Base-by-base conservation (phyloP, 2,888 invertebrate genomes). In the Cacoxenus indagator region DNA sequence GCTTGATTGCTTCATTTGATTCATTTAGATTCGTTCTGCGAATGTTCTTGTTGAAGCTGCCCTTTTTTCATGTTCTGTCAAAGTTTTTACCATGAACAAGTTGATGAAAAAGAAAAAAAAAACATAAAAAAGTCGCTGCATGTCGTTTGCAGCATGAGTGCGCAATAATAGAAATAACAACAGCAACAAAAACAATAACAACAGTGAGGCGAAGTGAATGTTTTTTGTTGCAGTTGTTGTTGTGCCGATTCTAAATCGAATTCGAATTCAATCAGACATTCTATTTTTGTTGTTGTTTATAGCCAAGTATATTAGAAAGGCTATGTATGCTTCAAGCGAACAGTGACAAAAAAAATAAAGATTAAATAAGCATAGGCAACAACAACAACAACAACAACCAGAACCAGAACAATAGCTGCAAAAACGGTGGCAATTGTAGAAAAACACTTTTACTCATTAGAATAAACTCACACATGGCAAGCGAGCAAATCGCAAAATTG, bases 401-500 rank as follows among this genome's bases (percentile, higher is more conserved):
- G 22, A 19, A 54, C 4, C 6, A 54, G 14, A 46, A 46, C n/a
- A 46, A 46, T 1, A 1, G 5, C 6, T 2, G 4, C 19, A 48
- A 48, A 48, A 48, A 48, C 19, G 17, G n/a, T 37, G 11, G 6
- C 5, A 5, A 17, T 5, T 46, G n/a, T 4, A 46, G 2, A 5
- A 48, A 48, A 55, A 55, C 55, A 55, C 55, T 55, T 55, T 55
- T 55, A 55, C 55, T 55, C 24, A 55, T 55, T 55, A 55, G 55
- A 55, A 55, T 27, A 54, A 31, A 31, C 1, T 17, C 3, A 22
- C 9, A 51, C 51, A 51, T 5, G 4, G 51, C 5, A 51, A 51
- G 51, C 17, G 19, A 22, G 22, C 46, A 67, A 71, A 72, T 74
- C 70, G 72, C 70, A 75, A 75, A 73, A 72, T 70, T 73, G n/a